Base-by-base conservation (phyloP, 2,797 vertebrate genomes). In the Galaxias olidus region DNA sequence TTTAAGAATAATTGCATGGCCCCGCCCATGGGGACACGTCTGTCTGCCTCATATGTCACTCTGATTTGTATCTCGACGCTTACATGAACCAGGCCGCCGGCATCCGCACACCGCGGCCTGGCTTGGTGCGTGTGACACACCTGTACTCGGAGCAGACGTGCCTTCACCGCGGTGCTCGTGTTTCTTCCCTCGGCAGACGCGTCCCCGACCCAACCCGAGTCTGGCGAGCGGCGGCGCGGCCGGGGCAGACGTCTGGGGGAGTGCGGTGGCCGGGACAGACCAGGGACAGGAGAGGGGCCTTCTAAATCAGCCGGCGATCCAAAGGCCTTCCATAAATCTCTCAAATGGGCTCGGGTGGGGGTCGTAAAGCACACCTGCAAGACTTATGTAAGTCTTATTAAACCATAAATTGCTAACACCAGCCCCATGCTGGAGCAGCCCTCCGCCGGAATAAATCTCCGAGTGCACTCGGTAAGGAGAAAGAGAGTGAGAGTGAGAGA, bases 361-460 rank as follows among this genome's bases (percentile, higher is more conserved):
- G 86, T 87, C 77, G 87, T 91, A 91, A 92, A 93, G 88, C 91
- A 92, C 92, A 93, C 92, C 92, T 93, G 92, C 91, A 93, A 93
- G 92, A 93, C 91, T 93, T 93, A 93, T 93, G 92, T 93, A 92
- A 93, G 91, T 92, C 92, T 93, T 93, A 93, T 93, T 93, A 93
- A 93, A 91, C 87, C 90, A 93, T 93, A 93, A 93, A 93, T 92
- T 92, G 90, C 89, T 87, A 88, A 89, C 86, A 91, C 82, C 87
- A 85, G 82, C 67, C 86, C 72, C 77, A 88, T 76, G 79, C 89
- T 79, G 78, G 85, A 79, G 87, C 86, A 78, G 88, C 79, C 87
- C 90, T 82, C 68, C 80, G 77, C 72, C 81, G 79, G 76, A 88
- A 92, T 92, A 93, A 93, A 93, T 93, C 91, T 90, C 72, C 45